phyloP scores from a whole-genome alignment of 2,113 vertebrate species.

The Leucopsar rothschildi region DNA sequence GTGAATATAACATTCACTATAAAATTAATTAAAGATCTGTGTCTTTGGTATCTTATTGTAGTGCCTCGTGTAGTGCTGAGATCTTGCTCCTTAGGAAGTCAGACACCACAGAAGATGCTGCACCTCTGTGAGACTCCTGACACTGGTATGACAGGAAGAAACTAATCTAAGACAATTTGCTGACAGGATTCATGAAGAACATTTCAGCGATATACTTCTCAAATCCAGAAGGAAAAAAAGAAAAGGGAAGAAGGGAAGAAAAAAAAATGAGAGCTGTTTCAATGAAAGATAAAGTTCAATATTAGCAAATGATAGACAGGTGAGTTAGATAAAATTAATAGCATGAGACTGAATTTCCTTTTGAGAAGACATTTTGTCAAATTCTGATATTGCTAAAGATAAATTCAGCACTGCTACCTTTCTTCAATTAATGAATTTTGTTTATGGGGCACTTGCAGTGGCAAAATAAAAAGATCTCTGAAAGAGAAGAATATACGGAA shows the following conservation, averaged over 20 bases:
- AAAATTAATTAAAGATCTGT: background rate
- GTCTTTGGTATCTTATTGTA: background rate
- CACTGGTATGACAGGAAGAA: background rate
- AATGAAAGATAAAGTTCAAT: background rate
- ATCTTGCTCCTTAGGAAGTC: background rate
- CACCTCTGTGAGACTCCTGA: background rate
- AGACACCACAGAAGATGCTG: background rate
- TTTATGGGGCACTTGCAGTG: background rate
- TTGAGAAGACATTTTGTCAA: background rate
- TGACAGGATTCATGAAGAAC: background rate
- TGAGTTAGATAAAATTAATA: background rate
- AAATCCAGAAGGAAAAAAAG: background rate
- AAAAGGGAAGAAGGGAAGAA: background rate
- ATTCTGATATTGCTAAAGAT: background rate
- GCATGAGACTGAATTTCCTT: background rate
- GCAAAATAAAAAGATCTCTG: background rate
- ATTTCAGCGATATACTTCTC: background rate
- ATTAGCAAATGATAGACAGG: background rate
- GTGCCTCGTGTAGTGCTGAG: background rate
- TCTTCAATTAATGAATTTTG: background rate
- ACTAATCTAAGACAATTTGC: background rate
- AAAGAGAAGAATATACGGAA: background rate
- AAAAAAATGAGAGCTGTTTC: background rate
- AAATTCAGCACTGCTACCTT: background rate
- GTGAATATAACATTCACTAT: background rate